Evolutionary conservation across 2,888 invertebrate genomes (phyloP).

Genomic region (Phanerotoma sp.): DNA sequence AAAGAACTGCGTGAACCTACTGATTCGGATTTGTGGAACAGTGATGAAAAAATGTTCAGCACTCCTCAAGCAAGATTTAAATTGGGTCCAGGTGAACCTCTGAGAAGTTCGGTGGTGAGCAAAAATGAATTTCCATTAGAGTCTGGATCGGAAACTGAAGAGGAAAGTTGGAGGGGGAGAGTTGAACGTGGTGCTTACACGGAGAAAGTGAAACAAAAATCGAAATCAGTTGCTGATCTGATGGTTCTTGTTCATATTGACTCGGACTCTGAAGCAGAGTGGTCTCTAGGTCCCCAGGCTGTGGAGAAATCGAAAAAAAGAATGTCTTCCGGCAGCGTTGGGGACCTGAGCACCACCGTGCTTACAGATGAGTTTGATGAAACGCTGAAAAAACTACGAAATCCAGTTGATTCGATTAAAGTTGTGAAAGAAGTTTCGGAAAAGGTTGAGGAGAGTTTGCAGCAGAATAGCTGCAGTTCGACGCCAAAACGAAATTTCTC

Average conservation of each 20-base stretch:
- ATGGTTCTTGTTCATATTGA: slow-evolving; percentile 71
- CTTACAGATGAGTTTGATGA: slow-evolving; percentile 62
- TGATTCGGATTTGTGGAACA: slow-evolving; percentile 50
- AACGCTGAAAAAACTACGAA: slow-evolving; percentile 59
- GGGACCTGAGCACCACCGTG: slow-evolving; percentile 59
- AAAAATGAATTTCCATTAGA: slow-evolving; percentile 40
- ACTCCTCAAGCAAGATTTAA: slow-evolving; percentile 45
- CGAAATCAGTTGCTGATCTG: slow-evolving; percentile 68
- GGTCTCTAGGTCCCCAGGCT: slow-evolving; percentile 55
- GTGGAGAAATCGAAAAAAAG: slow-evolving; percentile 46
- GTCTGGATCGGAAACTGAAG: slow-evolving; percentile 66
- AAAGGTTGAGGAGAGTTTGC: not conserved
- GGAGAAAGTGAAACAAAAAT: slow-evolving; percentile 67
- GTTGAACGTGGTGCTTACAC: slow-evolving; percentile 64
- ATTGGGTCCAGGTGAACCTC: slow-evolving; percentile 50
- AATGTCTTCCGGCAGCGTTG: slow-evolving; percentile 61
- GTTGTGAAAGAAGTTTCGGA: slow-evolving; percentile 23
- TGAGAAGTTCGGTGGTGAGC: slow-evolving; percentile 40
- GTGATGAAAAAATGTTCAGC: slow-evolving; percentile 38
- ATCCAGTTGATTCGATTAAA: slow-evolving; percentile 31
- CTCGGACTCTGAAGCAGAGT: slow-evolving; percentile 64
- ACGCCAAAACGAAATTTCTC: too few species aligned
- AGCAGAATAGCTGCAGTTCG: too few species aligned
- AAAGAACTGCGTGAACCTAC: slow-evolving; percentile 71
- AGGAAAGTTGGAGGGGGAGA: slow-evolving; percentile 64